phyloP scores from a whole-genome alignment of 92 coral and sea anemone species.

The Porites divaricata region DNA sequence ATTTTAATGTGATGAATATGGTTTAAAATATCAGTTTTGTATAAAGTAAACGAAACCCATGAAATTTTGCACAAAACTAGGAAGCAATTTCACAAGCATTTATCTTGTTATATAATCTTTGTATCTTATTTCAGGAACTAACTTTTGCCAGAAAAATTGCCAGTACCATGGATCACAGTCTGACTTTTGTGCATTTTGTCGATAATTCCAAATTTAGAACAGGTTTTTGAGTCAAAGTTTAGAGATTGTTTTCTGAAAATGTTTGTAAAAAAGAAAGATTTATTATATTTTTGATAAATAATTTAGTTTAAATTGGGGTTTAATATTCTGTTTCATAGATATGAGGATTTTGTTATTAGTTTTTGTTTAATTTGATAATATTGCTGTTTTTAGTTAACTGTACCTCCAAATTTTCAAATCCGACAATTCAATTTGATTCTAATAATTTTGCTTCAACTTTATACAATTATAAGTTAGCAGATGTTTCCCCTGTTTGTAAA shows the following conservation, averaged over 20 bases:
- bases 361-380: neutral
- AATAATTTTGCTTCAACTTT: neutral
- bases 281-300: no score
- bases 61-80: neutral
- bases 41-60: neutral
- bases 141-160: neutral
- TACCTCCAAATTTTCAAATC: neutral
- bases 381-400: neutral
- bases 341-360: neutral
- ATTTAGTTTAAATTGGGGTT: neutral
- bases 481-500: slow-evolving; percentile 4
- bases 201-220: neutral
- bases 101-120: neutral
- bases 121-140: slow-evolving; percentile 18
- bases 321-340: neutral
- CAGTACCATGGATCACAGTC: neutral
- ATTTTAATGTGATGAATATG: no score
- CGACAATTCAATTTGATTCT: neutral
- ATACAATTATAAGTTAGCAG: slow-evolving; percentile 6
- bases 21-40: neutral
- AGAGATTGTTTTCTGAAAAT: neutral
- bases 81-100: slow-evolving; percentile 18
- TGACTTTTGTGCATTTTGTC: no score
- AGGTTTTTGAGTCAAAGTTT: neutral
- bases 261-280: neutral